phyloP scores from a whole-genome alignment of 2,888 invertebrate genomes.

The Amphimallon solstitiale region DNA sequence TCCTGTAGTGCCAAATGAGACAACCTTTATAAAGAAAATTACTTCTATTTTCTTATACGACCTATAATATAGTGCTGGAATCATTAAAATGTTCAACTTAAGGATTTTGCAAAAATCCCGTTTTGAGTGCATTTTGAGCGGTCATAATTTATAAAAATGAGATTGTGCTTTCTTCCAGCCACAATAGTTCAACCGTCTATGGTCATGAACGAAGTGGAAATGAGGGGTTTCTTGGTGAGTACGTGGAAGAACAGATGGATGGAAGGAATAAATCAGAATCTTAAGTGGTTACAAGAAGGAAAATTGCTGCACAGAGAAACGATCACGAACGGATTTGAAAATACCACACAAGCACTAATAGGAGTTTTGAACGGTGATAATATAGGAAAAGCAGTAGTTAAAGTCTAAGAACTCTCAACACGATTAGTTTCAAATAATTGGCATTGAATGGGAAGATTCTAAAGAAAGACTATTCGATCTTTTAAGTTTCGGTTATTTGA shows the following conservation, averaged over 20 bases:
- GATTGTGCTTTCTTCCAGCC: constrained; percentile 50
- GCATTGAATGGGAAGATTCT: too few relatives aligned
- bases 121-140: too few relatives aligned
- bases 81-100: too few relatives aligned
- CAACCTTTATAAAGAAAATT: too few relatives aligned
- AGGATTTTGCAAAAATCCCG: too few relatives aligned
- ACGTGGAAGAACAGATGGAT: constrained; percentile 71
- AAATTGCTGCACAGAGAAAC: constrained; percentile 78
- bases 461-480: too few relatives aligned
- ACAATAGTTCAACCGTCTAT: constrained; percentile 68
- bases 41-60: too few relatives aligned
- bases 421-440: too few relatives aligned
- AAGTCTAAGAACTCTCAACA: constrained; percentile 55
- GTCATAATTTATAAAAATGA: too few relatives aligned
- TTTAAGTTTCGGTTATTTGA: too few relatives aligned
- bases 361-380: constrained; percentile 74
- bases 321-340: constrained; percentile 76
- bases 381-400: constrained; percentile 76
- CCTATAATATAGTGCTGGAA: too few relatives aligned
- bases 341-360: constrained; percentile 75
- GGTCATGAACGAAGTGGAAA: constrained; percentile 68
- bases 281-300: constrained; percentile 74
- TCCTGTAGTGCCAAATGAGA: too few relatives aligned
- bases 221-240: constrained; percentile 71
- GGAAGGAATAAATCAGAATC: constrained; percentile 72